Evolutionary conservation across 2,888 invertebrate species (phyloP), one percentile per base, ranked within the genome.

Genomic region (Mellilla xanthometata): DNA sequence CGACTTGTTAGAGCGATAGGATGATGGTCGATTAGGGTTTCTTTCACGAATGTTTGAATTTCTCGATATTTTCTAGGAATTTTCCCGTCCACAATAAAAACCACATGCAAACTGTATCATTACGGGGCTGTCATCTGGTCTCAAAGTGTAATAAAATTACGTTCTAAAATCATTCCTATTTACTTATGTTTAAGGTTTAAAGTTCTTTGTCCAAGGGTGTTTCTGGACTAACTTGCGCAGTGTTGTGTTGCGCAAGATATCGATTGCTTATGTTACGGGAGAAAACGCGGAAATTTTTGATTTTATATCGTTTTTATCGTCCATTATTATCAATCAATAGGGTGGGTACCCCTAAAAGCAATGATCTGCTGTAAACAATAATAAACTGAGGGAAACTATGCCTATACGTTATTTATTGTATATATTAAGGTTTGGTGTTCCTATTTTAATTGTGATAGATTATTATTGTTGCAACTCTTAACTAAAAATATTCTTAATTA

Each of bases 191-290:
- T 52, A 76, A 56, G 54, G 68, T 52, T 36, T 38, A 55, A 45
- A 55, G 49, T 76, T 4, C 43, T 30, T 7, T 60, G 49, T 11
- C 28, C 9, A n/a, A 2, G 5, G 19, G 24, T 39, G 35, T 39
- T 62, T 54, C 65, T 67, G 71, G 73, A 64, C 72, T 78, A 83
- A 84, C 81, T 76, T 89, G 88, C 88, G 88, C 86, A 76, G 64
- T 87, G 77, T 71, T 82, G 78, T 78, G 82, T 72, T 84, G 87
- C 88, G 88, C 88, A 89, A 56, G 65, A 74, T 87, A 88, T 88
- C 82, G 87, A 88, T 88, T 83, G 71, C 76, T 76, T 81, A 79
- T 75, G 76, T 78, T 81, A 76, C 64, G 71, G 65, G 66, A 60
- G 68, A 59, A 72, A 73, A 77, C 85, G 87, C 88, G 88, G 87